Evolutionary conservation across 2,797 vertebrate species (phyloP).

Genomic region (Anguilla megastoma): DNA sequence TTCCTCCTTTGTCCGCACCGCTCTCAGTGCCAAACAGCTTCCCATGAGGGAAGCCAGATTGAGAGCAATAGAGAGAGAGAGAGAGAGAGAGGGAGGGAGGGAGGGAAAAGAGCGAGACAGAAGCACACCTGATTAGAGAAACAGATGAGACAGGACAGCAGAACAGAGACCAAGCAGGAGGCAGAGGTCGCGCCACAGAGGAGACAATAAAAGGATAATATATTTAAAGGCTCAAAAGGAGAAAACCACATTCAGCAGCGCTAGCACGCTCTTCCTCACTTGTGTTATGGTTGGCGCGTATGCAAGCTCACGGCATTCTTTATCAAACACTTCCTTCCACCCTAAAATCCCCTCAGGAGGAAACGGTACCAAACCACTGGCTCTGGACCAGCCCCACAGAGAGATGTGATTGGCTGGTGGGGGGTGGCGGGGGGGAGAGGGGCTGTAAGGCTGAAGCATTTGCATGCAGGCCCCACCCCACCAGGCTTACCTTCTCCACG

Average conservation of each 20-base stretch:
- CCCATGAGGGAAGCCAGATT: conserved; percentile 46
- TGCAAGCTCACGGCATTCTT: not conserved
- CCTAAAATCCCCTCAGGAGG: not conserved
- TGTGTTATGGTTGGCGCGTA: not conserved
- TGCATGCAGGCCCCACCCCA: not conserved
- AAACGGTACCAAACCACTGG: not conserved
- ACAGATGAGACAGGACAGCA: conserved; percentile 11
- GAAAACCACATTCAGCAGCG: not conserved
- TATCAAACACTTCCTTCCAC: not conserved
- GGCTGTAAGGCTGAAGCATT: not conserved
- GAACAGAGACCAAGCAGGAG: not conserved
- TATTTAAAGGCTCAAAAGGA: not conserved
- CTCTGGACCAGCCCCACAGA: not conserved
- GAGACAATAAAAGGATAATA: not conserved
- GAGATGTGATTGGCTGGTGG: not conserved
- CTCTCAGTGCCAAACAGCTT: conserved; percentile 69
- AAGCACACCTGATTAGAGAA: conserved; percentile 27
- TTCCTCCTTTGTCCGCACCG: conserved; percentile 60
- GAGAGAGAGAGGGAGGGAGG: conserved; percentile 30
- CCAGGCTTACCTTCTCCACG: conserved; percentile 90
- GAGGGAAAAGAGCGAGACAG: conserved; percentile 34
- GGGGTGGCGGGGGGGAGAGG: not conserved
- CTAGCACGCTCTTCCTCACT: not conserved
- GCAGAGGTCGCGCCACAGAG: not conserved
- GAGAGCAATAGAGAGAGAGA: conserved; percentile 31